Percentiles rank a stretch among this genome's conserved stretches.
phyloP scores from a whole-genome alignment of 2,113 vertebrate genomes.

The Prinia subflava region DNA sequence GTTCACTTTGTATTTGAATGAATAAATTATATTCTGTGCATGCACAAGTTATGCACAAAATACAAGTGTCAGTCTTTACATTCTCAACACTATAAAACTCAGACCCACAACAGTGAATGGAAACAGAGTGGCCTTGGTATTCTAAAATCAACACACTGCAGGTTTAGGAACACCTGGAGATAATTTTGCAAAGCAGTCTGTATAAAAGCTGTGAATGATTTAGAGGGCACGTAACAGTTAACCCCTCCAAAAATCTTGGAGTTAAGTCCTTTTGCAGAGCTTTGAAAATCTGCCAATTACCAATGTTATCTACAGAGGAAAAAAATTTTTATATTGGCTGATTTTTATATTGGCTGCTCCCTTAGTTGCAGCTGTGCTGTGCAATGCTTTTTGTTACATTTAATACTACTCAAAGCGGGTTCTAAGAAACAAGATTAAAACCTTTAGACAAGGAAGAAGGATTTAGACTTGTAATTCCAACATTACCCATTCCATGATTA shows the following conservation, averaged over 20 bases:
- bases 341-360: background rate
- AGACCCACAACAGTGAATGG: background rate
- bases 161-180: background rate
- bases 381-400: background rate
- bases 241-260: background rate
- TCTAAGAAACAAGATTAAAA: background rate
- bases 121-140: background rate
- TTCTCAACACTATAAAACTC: background rate
- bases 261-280: background rate
- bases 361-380: background rate
- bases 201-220: background rate
- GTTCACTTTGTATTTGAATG: background rate
- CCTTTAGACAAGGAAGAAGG: background rate
- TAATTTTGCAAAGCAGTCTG: background rate
- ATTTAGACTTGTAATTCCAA: background rate
- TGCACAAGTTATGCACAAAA: background rate
- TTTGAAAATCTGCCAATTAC: background rate
- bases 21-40: background rate
- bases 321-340: background rate
- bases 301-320: background rate
- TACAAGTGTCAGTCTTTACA: background rate
- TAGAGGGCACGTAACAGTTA: background rate
- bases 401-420: background rate
- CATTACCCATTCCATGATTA: background rate
- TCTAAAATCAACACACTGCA: background rate